A percentile compares a stretch with the other conserved stretches of the same genome.
phyloP scores from a whole-genome alignment of 2,888 invertebrate genomes.

The Odontomyia ornata region DNA sequence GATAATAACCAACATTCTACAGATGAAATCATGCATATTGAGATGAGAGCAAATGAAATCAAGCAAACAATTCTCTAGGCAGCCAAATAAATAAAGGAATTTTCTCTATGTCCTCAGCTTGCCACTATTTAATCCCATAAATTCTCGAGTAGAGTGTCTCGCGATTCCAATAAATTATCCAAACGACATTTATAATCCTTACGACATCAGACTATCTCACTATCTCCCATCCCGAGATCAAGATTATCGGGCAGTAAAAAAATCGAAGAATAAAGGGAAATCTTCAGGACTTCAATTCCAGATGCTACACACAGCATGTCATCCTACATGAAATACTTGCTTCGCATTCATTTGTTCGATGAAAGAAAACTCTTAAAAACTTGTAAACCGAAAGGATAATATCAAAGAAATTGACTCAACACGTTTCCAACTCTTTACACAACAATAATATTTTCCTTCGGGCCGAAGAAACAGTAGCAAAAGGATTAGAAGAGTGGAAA shows the following conservation, averaged over 20 bases:
- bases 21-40: too few species aligned
- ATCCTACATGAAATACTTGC: neutral
- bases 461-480: neutral
- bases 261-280: neutral
- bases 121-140: constrained; percentile 26
- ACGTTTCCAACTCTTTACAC: constrained; percentile 46
- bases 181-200: constrained; percentile 50
- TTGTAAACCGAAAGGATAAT: constrained; percentile 50
- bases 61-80: neutral
- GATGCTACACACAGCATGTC: constrained; percentile 47
- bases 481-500: constrained; percentile 37
- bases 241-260: constrained; percentile 20
- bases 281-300: constrained; percentile 36
- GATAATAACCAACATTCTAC: too few species aligned
- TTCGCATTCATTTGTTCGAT: constrained; percentile 25
- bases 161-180: constrained; percentile 47
- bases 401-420: constrained; percentile 50
- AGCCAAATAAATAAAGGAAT: neutral
- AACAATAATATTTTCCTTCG: neutral
- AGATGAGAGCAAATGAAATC: too few species aligned
- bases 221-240: constrained; percentile 4
- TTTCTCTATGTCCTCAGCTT: neutral
- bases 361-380: constrained; percentile 46
- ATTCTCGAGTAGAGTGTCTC: constrained; percentile 21
- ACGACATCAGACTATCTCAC: constrained; percentile 47